Conservation (phyloP, 2,797 vertebrate genomes). For the Champsocephalus gunnari region DNA sequence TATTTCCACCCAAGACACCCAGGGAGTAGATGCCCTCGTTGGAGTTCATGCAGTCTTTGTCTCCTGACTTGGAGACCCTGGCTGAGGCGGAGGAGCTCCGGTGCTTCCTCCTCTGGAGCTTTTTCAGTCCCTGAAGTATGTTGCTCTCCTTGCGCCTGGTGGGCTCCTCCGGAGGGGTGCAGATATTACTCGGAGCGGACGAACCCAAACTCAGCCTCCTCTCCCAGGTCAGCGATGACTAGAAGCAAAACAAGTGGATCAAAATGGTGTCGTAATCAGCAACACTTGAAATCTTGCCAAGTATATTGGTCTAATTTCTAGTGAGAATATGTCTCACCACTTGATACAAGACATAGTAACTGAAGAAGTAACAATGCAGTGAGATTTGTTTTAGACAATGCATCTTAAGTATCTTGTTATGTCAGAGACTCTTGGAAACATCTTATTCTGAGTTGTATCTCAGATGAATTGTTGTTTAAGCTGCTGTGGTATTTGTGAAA, state of each 20-base stretch:
- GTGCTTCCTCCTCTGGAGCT: slow-evolving; percentile 89
- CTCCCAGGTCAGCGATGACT: slow-evolving; percentile 91
- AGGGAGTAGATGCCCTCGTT: slow-evolving; percentile 97
- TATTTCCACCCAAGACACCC: slow-evolving; percentile 86
- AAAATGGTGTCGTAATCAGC: neutral
- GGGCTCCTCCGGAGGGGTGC: slow-evolving; percentile 87
- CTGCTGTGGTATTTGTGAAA: too few species aligned
- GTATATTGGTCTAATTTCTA: too few species aligned
- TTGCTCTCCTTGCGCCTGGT: slow-evolving; percentile 91
- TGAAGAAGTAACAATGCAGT: too few species aligned
- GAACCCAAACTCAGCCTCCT: slow-evolving; percentile 91
- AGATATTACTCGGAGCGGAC: slow-evolving; percentile 89
- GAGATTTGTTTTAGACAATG: too few species aligned
- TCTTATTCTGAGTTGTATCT: too few species aligned
- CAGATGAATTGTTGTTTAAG: too few species aligned
- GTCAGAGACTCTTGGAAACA: too few species aligned
- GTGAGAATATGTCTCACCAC: too few species aligned
- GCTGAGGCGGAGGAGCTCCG: slow-evolving; percentile 86
- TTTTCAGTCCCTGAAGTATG: slow-evolving; percentile 91
- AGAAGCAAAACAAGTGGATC: slow-evolving; percentile 29
- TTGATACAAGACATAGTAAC: too few species aligned
- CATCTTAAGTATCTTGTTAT: too few species aligned
- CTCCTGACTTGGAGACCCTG: slow-evolving; percentile 89
- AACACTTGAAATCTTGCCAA: too few species aligned
- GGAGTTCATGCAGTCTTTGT: slow-evolving; percentile 96